Evolutionary conservation across 2,888 invertebrate genomes (phyloP).

Genomic region (Oscheius sp.): DNA sequence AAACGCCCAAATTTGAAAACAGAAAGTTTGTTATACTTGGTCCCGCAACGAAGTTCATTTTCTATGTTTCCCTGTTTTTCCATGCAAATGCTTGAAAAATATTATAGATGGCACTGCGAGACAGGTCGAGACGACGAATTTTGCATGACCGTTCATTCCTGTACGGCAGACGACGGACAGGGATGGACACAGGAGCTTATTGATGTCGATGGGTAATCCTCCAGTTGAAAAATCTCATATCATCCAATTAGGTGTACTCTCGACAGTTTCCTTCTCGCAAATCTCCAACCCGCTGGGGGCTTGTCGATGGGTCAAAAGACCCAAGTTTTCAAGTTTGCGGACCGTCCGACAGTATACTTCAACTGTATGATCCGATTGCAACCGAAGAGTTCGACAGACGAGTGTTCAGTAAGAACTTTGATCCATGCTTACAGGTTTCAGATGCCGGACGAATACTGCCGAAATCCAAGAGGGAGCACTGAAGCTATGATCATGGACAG

Average conservation of each 20-base stretch:
- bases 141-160: slow-evolving; percentile 70
- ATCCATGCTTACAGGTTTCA: neutral
- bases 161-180: slow-evolving; percentile 69
- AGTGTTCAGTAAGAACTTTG: slow-evolving; percentile 46
- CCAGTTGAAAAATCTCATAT: neutral
- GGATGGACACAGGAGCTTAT: slow-evolving; percentile 65
- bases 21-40: no score
- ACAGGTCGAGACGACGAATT: slow-evolving; percentile 45
- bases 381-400: slow-evolving; percentile 40
- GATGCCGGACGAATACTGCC: slow-evolving; percentile 20
- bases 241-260: slow-evolving; percentile 57
- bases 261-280: slow-evolving; percentile 60
- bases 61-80: no score
- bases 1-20: neutral
- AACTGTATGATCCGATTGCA: slow-evolving; percentile 67
- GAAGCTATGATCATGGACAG: neutral
- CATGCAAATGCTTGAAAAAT: no score
- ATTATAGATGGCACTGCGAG: slow-evolving; percentile 57
- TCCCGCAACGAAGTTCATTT: no score
- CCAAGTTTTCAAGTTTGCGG: slow-evolving; percentile 70
- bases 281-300: slow-evolving; percentile 54
- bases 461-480: neutral
- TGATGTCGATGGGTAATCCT: slow-evolving; percentile 62
- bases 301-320: slow-evolving; percentile 61
- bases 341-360: slow-evolving; percentile 68